Percentiles rank a stretch among this genome's conserved stretches.
These are phyloP conservation scores for Drosophila novamexicana DNA, from an alignment of 1,140 invertebrate species.

Conservation along the genomic window DNA sequence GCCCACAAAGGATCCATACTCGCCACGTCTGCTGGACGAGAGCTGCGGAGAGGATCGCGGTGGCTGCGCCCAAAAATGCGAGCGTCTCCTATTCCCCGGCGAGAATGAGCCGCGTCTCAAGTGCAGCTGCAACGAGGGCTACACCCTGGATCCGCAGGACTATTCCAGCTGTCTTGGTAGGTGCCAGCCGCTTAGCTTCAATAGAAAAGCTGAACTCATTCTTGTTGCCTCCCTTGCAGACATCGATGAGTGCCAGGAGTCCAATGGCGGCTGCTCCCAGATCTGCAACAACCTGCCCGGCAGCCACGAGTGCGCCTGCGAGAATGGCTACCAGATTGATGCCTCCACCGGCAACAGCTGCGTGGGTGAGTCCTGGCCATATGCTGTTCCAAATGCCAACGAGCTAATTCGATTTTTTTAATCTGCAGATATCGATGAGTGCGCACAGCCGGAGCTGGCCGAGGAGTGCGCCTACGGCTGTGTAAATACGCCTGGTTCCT, in stretches of 20 bases:
- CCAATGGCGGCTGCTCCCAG: conserved; percentile 88
- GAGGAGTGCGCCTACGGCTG: conserved; percentile 87
- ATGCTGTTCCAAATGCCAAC: neutral
- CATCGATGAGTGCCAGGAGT: conserved; percentile 91
- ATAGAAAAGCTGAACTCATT: neutral
- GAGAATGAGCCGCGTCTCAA: conserved; percentile 70
- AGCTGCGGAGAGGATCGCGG: conserved; percentile 70
- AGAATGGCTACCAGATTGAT: conserved; percentile 84
- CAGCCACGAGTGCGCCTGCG: conserved; percentile 89
- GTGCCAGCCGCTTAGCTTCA: neutral
- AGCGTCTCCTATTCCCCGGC: conserved; percentile 67
- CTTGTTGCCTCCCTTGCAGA: conserved; percentile 83
- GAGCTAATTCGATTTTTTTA: neutral
- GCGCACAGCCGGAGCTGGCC: conserved; percentile 85
- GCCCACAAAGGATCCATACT: conserved; percentile 65
- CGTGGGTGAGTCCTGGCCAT: conserved; percentile 70
- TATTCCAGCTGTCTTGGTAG: conserved; percentile 72
- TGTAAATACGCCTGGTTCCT: conserved; percentile 89
- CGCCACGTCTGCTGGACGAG: conserved; percentile 64
- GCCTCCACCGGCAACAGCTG: conserved; percentile 57
- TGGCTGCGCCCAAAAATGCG: conserved; percentile 82
- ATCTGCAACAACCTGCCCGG: conserved; percentile 90
- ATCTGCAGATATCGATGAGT: conserved; percentile 89
- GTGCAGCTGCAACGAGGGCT: conserved; percentile 76
- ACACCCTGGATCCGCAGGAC: conserved; percentile 70